These are phyloP conservation scores for Pongo abelii DNA, from an alignment of 2,113 vertebrate genomes.

Conservation along the genomic window DNA sequence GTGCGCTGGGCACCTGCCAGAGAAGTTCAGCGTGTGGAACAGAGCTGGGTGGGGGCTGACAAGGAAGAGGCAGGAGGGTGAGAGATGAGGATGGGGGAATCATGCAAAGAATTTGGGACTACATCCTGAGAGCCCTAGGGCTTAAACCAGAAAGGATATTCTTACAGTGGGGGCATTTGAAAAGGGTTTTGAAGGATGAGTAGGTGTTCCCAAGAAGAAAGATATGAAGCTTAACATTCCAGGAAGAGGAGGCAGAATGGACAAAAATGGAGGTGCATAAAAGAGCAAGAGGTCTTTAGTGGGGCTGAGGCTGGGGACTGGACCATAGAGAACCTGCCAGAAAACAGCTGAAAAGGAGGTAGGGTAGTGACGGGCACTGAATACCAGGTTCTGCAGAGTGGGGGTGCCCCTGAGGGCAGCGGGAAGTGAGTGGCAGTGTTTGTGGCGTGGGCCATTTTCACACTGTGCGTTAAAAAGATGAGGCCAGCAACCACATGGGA, in stretches of 20 bases:
- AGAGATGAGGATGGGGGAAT: neutral
- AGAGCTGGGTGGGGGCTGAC: too few species aligned
- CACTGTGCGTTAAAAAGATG: neutral
- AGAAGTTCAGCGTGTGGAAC: neutral
- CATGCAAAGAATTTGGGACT: neutral
- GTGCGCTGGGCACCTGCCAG: neutral
- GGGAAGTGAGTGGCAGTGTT: neutral
- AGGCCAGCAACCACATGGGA: neutral
- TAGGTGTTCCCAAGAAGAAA: neutral
- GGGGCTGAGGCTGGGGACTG: rapidly evolving
- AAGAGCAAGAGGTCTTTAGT: too few species aligned
- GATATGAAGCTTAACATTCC: neutral
- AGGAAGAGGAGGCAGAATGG: neutral
- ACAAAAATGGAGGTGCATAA: neutral
- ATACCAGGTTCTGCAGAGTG: rapidly evolving
- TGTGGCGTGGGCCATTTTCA: rapidly evolving
- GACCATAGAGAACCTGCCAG: neutral
- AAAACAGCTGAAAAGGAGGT: neutral
- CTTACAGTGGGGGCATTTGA: neutral
- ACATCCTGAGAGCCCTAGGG: neutral
- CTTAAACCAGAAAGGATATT: neutral
- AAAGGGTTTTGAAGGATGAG: neutral
- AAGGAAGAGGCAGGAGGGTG: rapidly evolving
- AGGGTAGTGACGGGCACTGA: rapidly evolving
- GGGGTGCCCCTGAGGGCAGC: rapidly evolving